Evolutionary conservation across 2,888 invertebrate genomes (phyloP).

Genomic region (Cheilosia variabilis): DNA sequence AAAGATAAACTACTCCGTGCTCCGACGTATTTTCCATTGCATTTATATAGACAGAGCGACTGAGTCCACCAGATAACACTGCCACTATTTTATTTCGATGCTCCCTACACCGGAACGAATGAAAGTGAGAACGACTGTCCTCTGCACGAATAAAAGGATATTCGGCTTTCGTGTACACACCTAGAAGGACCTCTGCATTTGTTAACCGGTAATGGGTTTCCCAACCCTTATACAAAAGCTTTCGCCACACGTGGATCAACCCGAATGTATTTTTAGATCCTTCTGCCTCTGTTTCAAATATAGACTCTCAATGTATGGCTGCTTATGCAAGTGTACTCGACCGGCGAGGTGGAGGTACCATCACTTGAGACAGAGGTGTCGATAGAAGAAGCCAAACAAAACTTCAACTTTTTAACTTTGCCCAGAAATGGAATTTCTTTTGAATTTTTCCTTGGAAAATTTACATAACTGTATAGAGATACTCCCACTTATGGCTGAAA

Average conservation of each 20-base stretch:
- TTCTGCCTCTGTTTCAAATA: neutral
- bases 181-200: slow-evolving; percentile 60
- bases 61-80: slow-evolving; percentile 35
- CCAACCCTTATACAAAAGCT: slow-evolving; percentile 45
- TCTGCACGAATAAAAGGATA: slow-evolving; percentile 36
- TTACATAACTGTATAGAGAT: slow-evolving; percentile 15
- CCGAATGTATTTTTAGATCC: slow-evolving; percentile 53
- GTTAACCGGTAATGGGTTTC: slow-evolving; percentile 70
- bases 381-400: slow-evolving; percentile 35
- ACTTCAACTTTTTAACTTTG: slow-evolving; percentile 40
- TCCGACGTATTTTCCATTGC: neutral
- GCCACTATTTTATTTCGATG: slow-evolving; percentile 21
- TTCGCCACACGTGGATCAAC: slow-evolving; percentile 48
- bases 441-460: slow-evolving; percentile 43
- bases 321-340: slow-evolving; percentile 5
- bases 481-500: neutral
- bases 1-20: neutral
- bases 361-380: slow-evolving; percentile 66
- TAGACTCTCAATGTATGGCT: slow-evolving; percentile 2
- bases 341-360: slow-evolving; percentile 20
- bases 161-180: slow-evolving; percentile 31
- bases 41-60: slow-evolving; percentile 7
- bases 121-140: slow-evolving; percentile 46
- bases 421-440: slow-evolving; percentile 47
- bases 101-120: neutral